Evolutionary conservation across 2,888 invertebrate genomes (phyloP), one percentile per base, ranked within the genome.

Genomic region (Elegia similella): DNA sequence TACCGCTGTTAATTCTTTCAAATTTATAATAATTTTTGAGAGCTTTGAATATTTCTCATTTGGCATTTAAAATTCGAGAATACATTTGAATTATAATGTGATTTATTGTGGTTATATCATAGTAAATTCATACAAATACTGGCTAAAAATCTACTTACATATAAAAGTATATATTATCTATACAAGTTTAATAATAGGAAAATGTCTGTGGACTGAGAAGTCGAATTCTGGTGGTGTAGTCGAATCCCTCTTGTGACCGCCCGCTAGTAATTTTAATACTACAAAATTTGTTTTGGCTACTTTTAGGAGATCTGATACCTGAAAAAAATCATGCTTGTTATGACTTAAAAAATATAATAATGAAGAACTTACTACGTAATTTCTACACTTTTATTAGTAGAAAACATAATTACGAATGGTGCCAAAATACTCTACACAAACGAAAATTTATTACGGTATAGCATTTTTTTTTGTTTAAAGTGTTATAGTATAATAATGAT

Each of bases 211-310:
- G 71, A 94, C 93, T 44, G 96, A 94, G 82, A 98, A 98, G 79
- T 98, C 98, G 82, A 98, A 98, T 68, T 97, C 96, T 0, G 98
- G 97, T 8, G 97, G 96, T 16, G 94, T 94, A 59, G 94, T 94
- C 0, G 96, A 95, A 62, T 97, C 97, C 72, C 95, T 95, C 82
- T 97, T 97, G 83, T 98, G 98, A 7, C 98, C 99, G 61, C 97
- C 97, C 0, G 97, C 96, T 63, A 99, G 86, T 60, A 99, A 91
- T 86, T 98, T 98, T 86, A 98, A 93, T 12, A 99, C 98, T 67
- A 99, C 96, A 80, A 97, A 98, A 92, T 99, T 99, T 0, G 97
- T 98, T 93, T 99, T 99, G 43, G 97, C 95, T 65, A 99, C 96
- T 87, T 96, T 97, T 53, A 98, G 91, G 64, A 98, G 93, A 77